Percentiles rank a stretch among this genome's conserved stretches.
These are phyloP conservation scores for Calliphora vicina DNA, from an alignment of 1,140 invertebrate genomes.

Conservation along the genomic window DNA sequence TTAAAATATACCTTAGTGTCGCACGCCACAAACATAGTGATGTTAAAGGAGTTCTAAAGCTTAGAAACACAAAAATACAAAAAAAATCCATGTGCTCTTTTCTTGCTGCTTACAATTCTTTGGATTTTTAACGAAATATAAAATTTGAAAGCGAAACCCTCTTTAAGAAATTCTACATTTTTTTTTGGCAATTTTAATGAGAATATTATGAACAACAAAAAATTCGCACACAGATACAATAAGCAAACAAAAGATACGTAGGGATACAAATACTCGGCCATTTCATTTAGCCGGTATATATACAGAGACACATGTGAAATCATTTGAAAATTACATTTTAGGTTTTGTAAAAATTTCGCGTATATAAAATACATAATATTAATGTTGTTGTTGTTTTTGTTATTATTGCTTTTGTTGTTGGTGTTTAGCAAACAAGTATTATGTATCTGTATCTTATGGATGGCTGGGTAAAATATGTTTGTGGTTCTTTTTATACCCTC, in stretches of 20 bases:
- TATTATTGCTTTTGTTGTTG: neutral
- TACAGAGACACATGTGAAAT: slow-evolving; percentile 43
- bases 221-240: no score
- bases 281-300: slow-evolving; percentile 37
- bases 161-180: slow-evolving; percentile 33
- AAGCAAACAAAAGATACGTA: neutral
- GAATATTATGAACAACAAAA: slow-evolving; percentile 37
- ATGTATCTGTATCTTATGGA: neutral
- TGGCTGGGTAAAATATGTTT: slow-evolving; percentile 1
- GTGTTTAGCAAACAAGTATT: neutral
- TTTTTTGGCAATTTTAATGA: slow-evolving; percentile 40
- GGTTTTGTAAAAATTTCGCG: neutral
- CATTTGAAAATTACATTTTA: neutral
- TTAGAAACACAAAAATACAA: neutral
- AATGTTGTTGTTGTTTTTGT: neutral
- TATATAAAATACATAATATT: neutral
- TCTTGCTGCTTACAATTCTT: neutral
- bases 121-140: neutral
- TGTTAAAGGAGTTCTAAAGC: neutral
- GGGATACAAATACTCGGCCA: neutral
- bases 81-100: neutral
- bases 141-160: slow-evolving; percentile 59
- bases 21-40: neutral
- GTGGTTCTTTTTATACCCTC: neutral
- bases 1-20: no score